Percentiles rank a stretch among this genome's conserved stretches.
phyloP scores from a whole-genome alignment of 1,140 invertebrate genomes.

The Lepidotrigona ventralis region DNA sequence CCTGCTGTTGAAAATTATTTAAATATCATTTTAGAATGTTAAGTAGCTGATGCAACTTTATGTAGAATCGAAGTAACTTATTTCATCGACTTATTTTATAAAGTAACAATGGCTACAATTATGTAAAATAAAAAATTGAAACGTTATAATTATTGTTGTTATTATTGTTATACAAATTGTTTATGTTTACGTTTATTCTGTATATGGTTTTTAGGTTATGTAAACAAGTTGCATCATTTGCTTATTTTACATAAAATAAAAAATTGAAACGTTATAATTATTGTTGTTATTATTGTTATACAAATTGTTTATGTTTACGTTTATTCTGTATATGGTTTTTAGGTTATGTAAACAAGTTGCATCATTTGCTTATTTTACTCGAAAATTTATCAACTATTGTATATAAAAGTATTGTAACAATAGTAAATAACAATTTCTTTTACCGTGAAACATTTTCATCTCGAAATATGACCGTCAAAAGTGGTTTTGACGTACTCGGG shows the following conservation, averaged over 20 bases:
- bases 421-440: slow-evolving; percentile 12
- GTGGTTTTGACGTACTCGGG: slow-evolving; percentile 29
- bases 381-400: not conserved
- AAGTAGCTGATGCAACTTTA: not conserved
- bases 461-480: slow-evolving; percentile 72
- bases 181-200: not conserved
- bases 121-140: not conserved
- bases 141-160: not conserved
- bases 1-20: not conserved
- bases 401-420: slow-evolving; percentile 20
- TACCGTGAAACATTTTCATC: slow-evolving; percentile 68
- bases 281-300: not conserved
- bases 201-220: slow-evolving; percentile 6
- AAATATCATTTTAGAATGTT: not conserved
- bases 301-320: not conserved
- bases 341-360: slow-evolving; percentile 16
- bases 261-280: not conserved
- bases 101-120: not conserved
- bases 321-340: slow-evolving; percentile 3
- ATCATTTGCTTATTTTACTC: not conserved
- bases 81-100: not conserved
- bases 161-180: too few species aligned
- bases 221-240: slow-evolving; percentile 16
- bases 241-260: not conserved
- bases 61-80: not conserved